Percentiles rank a stretch among this genome's conserved stretches.
Evolutionary conservation across 2,797 vertebrate species (phyloP).

Genomic region (Hippopotamyrus pictus): DNA sequence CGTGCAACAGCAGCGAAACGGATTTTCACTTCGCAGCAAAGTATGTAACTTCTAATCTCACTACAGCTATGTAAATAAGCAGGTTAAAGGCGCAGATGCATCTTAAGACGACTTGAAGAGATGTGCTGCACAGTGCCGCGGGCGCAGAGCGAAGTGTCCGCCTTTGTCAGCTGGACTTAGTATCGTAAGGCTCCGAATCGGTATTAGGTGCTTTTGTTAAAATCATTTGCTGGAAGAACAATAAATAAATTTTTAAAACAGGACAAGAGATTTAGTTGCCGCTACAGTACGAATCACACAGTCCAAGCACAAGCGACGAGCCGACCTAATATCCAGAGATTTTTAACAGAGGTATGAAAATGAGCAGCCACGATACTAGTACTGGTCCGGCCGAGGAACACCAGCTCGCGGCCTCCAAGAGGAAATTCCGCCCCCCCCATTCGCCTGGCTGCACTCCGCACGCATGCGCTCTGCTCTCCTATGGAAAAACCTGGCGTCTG

Average conservation of each 20-base stretch:
- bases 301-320: background rate
- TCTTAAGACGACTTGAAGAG: background rate
- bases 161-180: background rate
- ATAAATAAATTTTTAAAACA: background rate
- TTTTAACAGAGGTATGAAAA: background rate
- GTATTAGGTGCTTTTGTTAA: background rate
- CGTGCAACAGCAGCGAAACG: background rate
- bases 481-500: background rate
- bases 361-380: background rate
- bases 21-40: background rate
- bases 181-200: background rate
- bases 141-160: background rate
- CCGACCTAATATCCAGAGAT: background rate
- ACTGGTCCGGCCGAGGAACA: background rate
- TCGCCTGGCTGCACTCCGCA: background rate
- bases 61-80: no score
- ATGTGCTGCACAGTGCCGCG: background rate
- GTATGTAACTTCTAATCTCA: background rate
- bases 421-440: background rate
- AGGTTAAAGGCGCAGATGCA: background rate
- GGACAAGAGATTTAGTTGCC: background rate
- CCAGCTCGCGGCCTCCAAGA: background rate
- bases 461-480: background rate
- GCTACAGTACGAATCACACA: background rate
- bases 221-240: background rate